A percentile compares a stretch with the other conserved stretches of the same genome.
Evolutionary conservation across 2,797 vertebrate genomes (phyloP).

Genomic region (Bryconaethiops microstoma): DNA sequence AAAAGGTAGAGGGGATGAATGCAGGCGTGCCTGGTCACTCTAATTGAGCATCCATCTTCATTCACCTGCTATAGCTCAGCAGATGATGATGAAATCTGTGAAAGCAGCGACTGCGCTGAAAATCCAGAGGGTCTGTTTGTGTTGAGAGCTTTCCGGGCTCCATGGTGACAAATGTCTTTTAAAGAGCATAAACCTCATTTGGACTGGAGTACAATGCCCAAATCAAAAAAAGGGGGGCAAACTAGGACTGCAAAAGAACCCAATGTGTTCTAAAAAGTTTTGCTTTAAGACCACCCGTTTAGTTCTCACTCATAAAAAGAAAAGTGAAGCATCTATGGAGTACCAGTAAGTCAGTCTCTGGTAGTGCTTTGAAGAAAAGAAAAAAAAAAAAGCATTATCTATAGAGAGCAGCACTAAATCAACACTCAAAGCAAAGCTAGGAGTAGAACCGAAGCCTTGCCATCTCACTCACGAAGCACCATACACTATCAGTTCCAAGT

Average conservation of each 20-base stretch:
- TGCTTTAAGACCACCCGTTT: constrained; percentile 2
- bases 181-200: background rate
- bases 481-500: constrained; percentile 6
- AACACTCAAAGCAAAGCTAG: constrained; percentile 40
- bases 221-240: background rate
- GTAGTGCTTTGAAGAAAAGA: constrained; percentile 14
- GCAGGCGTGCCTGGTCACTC: background rate
- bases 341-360: background rate
- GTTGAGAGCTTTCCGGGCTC: background rate
- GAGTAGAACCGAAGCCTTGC: constrained; percentile 6
- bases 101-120: background rate
- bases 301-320: background rate
- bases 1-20: background rate
- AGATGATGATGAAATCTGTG: background rate
- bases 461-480: constrained; percentile 29
- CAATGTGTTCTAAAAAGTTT: background rate
- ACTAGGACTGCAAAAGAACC: background rate
- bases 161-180: background rate
- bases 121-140: background rate
- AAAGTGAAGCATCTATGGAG: background rate
- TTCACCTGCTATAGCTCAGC: background rate
- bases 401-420: constrained; percentile 24
- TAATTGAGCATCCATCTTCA: background rate
- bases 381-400: constrained; percentile 11
- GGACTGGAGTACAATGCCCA: background rate